Conservation (phyloP, 2,888 invertebrate genomes). For the Euspilapteryx auroguttella region DNA sequence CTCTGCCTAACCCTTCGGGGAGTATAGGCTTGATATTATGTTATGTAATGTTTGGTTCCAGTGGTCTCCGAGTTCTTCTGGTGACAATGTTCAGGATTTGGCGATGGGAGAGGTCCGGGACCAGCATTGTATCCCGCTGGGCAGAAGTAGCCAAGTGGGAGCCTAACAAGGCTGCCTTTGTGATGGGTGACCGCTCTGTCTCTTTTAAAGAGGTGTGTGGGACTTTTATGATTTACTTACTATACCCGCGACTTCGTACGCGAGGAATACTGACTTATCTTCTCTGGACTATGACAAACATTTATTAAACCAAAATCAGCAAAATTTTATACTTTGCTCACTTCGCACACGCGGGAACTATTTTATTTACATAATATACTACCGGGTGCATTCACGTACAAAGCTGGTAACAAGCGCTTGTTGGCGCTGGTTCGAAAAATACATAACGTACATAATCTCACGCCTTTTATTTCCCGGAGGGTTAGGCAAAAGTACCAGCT, state of each 20-base stretch:
- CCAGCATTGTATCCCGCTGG: conserved; percentile 62
- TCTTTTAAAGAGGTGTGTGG: conserved; percentile 66
- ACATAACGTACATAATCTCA: too few species aligned
- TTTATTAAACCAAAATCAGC: too few species aligned
- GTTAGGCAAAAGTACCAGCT: too few species aligned
- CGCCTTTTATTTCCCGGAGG: too few species aligned
- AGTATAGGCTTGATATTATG: too few species aligned
- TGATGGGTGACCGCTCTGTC: conserved; percentile 68
- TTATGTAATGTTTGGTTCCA: conserved; percentile 24
- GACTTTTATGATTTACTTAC: conserved; percentile 1
- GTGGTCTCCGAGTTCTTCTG: conserved; percentile 55
- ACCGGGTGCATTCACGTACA: too few species aligned
- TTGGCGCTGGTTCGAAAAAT: too few species aligned
- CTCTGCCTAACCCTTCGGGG: too few species aligned
- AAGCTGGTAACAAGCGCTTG: too few species aligned
- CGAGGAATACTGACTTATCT: neutral
- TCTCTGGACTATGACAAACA: neutral
- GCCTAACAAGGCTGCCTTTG: conserved; percentile 70
- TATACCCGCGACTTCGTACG: neutral
- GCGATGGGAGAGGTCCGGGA: conserved; percentile 50
- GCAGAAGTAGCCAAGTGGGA: conserved; percentile 40
- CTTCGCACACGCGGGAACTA: neutral
- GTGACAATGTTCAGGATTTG: conserved; percentile 53
- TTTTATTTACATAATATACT: too few species aligned
- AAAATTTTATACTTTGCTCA: too few species aligned